A percentile compares a stretch with the other conserved stretches of the same genome.
Evolutionary conservation across 1,140 invertebrate species (phyloP).

Genomic region (Steinernema khuongi): DNA sequence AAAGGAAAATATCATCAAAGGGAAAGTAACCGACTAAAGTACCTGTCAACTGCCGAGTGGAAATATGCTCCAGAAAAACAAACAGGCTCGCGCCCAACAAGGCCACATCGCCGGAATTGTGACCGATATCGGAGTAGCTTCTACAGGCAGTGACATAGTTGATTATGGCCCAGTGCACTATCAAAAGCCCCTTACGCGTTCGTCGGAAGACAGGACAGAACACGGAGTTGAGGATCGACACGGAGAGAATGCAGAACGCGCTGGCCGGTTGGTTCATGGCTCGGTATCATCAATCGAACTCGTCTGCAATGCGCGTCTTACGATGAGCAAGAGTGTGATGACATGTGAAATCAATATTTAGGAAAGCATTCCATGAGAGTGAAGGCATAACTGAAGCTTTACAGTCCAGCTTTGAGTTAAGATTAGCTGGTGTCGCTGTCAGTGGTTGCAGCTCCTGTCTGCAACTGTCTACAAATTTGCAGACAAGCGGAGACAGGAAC

Average conservation of each 20-base stretch:
- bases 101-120: neutral
- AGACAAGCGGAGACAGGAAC: no score
- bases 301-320: slow-evolving; percentile 11
- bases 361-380: no score
- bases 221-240: neutral
- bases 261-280: neutral
- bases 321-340: neutral
- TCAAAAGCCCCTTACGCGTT: slow-evolving; percentile 11
- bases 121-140: neutral
- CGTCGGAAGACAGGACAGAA: slow-evolving; percentile 17
- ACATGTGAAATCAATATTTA: no score
- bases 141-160: neutral
- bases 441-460: no score
- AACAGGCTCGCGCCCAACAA: neutral
- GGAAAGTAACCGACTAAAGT: neutral
- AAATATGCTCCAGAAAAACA: neutral
- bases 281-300: neutral
- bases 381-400: no score
- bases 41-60: neutral
- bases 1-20: no score
- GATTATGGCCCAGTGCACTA: slow-evolving; percentile 25
- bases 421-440: no score
- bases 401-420: no score
- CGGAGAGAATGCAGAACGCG: slow-evolving; percentile 13
- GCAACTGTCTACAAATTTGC: no score